Evolutionary conservation across 2,113 vertebrate genomes (phyloP).

Genomic region (Aegithalos caudatus): DNA sequence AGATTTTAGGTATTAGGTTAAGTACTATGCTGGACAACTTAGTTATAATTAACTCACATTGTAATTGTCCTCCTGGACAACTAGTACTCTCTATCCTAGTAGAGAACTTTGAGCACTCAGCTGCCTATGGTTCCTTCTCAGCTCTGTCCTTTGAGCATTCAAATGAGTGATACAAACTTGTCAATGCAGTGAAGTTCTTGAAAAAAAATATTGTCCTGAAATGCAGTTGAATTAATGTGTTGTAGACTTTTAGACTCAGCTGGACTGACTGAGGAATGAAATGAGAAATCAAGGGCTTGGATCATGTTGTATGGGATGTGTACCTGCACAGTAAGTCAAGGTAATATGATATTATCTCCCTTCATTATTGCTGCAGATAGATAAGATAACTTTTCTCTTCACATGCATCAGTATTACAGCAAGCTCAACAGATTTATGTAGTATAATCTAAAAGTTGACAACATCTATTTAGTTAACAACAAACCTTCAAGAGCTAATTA

Average conservation of each 20-base stretch:
- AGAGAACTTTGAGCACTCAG: neutral
- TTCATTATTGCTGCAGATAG: neutral
- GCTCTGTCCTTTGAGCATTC: neutral
- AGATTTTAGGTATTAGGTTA: neutral
- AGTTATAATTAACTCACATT: neutral
- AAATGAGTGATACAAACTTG: neutral
- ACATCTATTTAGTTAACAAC: neutral
- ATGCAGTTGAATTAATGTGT: neutral
- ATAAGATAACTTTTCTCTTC: neutral
- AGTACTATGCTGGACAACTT: neutral
- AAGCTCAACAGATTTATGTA: neutral
- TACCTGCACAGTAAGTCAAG: neutral
- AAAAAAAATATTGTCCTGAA: neutral
- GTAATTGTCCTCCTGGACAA: neutral
- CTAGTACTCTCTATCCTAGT: neutral
- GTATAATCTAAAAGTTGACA: neutral
- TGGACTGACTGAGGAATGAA: neutral
- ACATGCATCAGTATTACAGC: neutral
- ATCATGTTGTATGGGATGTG: neutral
- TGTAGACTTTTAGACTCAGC: neutral
- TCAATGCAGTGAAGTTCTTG: neutral
- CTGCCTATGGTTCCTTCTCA: neutral
- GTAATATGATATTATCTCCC: neutral
- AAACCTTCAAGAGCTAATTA: neutral
- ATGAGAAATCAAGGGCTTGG: neutral